These are phyloP conservation scores for Ypsolopha scabrella DNA, from an alignment of 2,888 invertebrate species.

Conservation along the genomic window DNA sequence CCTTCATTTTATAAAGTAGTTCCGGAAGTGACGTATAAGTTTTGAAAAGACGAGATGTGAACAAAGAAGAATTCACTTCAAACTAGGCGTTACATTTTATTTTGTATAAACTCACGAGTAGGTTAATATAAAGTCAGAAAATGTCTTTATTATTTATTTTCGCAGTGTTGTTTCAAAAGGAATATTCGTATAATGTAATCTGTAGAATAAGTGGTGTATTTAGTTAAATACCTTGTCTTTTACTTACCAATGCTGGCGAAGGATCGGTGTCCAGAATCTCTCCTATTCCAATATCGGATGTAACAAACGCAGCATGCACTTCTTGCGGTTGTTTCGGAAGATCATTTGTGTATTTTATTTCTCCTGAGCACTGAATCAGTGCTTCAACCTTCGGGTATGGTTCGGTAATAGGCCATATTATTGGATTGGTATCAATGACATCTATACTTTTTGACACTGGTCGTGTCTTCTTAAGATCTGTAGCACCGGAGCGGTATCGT, in stretches of 20 bases:
- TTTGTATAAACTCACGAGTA: no score
- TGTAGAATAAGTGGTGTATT: no score
- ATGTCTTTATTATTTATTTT: no score
- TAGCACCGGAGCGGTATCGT: constrained; percentile 60
- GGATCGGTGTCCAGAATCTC: constrained; percentile 72
- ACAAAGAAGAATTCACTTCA: no score
- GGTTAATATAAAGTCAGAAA: no score
- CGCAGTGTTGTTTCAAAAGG: no score
- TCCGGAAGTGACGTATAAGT: no score
- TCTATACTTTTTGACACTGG: constrained; percentile 73
- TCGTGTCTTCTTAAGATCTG: constrained; percentile 54
- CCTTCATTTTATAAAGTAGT: no score
- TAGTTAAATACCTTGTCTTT: no score
- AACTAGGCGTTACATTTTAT: no score
- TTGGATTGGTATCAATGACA: constrained; percentile 73
- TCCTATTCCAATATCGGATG: constrained; percentile 64
- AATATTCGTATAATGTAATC: no score
- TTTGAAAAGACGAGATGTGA: no score
- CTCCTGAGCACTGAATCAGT: constrained; percentile 39
- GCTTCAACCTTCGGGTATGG: constrained; percentile 76
- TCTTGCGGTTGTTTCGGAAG: constrained; percentile 69
- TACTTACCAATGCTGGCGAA: constrained; percentile 72
- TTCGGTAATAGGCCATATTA: constrained; percentile 75
- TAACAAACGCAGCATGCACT: constrained; percentile 76
- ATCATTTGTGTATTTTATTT: constrained; percentile 76